Conservation (phyloP, 2,113 vertebrate species). For the Ranitomeya imitator region DNA sequence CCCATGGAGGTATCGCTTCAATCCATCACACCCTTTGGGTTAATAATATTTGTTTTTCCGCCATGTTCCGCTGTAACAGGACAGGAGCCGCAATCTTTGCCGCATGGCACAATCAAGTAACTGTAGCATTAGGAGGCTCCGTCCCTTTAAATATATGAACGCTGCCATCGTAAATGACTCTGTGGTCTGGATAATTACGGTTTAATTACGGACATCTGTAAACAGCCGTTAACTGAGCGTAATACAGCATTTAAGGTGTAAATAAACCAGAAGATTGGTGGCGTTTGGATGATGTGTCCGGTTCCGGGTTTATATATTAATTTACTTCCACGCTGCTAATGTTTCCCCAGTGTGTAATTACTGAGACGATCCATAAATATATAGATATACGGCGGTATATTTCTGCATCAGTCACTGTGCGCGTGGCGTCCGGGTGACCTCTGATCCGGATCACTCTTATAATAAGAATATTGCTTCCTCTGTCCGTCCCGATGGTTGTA, state of each 20-base stretch:
- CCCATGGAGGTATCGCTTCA: no score
- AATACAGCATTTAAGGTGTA: conserved; percentile 1
- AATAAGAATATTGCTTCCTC: background rate
- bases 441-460: background rate
- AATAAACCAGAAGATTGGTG: background rate
- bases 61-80: no score
- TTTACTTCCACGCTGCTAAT: conserved; percentile 18
- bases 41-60: no score
- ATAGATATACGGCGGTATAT: background rate
- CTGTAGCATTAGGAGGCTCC: background rate
- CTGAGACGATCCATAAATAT: background rate
- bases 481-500: background rate
- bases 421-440: background rate
- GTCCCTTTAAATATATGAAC: background rate
- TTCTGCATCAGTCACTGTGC: background rate
- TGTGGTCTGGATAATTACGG: conserved; percentile 7
- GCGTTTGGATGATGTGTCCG: conserved; percentile 25
- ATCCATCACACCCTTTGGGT: no score
- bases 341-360: conserved; percentile 32
- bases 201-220: conserved; percentile 25
- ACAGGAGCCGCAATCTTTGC: no score
- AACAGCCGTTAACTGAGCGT: background rate
- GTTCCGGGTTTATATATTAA: conserved; percentile 29
- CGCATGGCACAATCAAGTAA: background rate
- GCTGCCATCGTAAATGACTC: conserved; percentile 55